Evolutionary conservation across 2,888 invertebrate species (phyloP), one percentile per base, ranked within the genome.

Genomic region (Myathropa florea): DNA sequence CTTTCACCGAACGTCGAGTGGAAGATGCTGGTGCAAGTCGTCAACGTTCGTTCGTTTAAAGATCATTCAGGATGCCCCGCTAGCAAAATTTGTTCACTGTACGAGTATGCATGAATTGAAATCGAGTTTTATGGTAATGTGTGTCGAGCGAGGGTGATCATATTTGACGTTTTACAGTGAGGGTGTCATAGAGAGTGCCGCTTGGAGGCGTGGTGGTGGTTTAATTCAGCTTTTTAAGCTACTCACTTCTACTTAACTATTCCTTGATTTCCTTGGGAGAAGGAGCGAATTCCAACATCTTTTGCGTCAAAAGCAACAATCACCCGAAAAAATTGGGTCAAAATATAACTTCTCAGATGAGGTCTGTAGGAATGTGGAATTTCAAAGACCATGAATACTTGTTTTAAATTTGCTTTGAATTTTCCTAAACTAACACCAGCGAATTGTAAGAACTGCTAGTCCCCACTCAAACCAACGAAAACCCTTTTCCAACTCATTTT

Each of bases 61-160:
- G 86, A 83, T 86, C 86, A 86, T 78, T 83, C 86, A 67, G 78
- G 78, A 86, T 86, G 79, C 65, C 83, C 70, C 71, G 85, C 82
- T 70, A 72, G 82, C 82, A 64, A 86, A 86, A 86, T 86, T 83
- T 86, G 86, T 86, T 64, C 70, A 60, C 72, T 73, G 53, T 71
- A 79, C 24, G 57, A 24, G 14, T 12, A 14, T 79, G 86, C 83
- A 75, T 71, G 86, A 79, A 73, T 83, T 75, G 78, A 72, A 78
- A 79, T 68, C 33, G 59, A 53, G 71, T 39, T 39, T 76, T 81
- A 76, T 81, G 84, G 82, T 85, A 85, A 85, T 85, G 61, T 63
- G 67, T 60, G 57, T 24, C 36, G 14, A 53, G 36, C 70, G 63
- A 59, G 61, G 77, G 61, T 76, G 78, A 86, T 83, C 36, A 7